These are phyloP conservation scores for Geodia barretti DNA, from an alignment of 37 sponge, comb jelly and placozoan genomes.

Conservation along the genomic window DNA sequence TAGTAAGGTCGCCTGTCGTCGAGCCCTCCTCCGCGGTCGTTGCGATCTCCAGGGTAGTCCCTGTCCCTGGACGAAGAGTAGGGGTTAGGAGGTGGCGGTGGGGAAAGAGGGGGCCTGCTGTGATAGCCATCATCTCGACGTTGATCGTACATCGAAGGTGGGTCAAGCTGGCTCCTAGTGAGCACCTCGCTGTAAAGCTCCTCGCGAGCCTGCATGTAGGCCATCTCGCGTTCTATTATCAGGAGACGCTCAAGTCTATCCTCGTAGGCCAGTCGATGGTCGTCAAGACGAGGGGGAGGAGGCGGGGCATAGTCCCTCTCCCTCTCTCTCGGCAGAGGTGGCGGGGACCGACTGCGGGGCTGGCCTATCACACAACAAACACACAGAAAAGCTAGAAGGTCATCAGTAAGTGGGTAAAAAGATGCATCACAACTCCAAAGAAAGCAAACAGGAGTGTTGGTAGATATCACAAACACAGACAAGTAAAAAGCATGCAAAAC, in stretches of 20 bases:
- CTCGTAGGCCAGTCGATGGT: conserved; percentile 21
- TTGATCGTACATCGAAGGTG: not conserved
- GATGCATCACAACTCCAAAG: too few species aligned
- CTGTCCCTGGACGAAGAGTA: conserved; percentile 2
- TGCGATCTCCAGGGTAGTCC: not conserved
- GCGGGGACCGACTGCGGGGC: not conserved
- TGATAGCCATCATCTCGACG: conserved; percentile 19
- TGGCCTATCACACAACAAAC: conserved; percentile 2
- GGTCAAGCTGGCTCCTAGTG: not conserved
- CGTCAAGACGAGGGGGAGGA: conserved; percentile 18
- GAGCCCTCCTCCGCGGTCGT: conserved; percentile 1
- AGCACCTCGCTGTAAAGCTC: not conserved
- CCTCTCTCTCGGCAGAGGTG: conserved; percentile 6
- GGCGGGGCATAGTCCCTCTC: not conserved
- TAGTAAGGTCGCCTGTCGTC: conserved; percentile 1
- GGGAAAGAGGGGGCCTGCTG: not conserved
- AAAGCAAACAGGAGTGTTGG: too few species aligned
- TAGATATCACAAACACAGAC: not conserved
- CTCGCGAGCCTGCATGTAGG: conserved; percentile 15
- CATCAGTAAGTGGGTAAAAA: not conserved
- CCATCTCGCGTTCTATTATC: conserved; percentile 54
- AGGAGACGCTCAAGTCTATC: conserved; percentile 48
- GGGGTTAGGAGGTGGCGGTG: conserved; percentile 1
- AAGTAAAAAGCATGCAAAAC: not conserved
- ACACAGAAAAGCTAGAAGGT: conserved; percentile 3